Conservation (phyloP, 2,113 vertebrate genomes). For the western clawed frog (Xenopus tropicalis) region UCB_Xtro_10.0 CM004446.2:15991501-15992000, state of each 20-base stretch:
- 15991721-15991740: slow-evolving; percentile 67
- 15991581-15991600: slow-evolving; percentile 70
- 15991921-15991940: too few species aligned
- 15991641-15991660: slow-evolving; percentile 22
- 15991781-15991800: slow-evolving; percentile 69
- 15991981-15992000: too few species aligned
- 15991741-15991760: slow-evolving; percentile 81
- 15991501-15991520: too few species aligned
- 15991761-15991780: slow-evolving; percentile 70
- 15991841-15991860: slow-evolving; percentile 85
- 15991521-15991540: slow-evolving; percentile 66
- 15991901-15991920: too few species aligned
- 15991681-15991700: too few species aligned
- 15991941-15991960: too few species aligned
- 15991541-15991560: slow-evolving; percentile 87
- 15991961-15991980: too few species aligned
- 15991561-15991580: slow-evolving; percentile 84
- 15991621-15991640: slow-evolving; percentile 74
- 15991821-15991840: slow-evolving; percentile 85
- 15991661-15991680: too few species aligned
- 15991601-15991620: slow-evolving; percentile 90
- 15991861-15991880: slow-evolving; percentile 76
- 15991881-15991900: slow-evolving; percentile 65
- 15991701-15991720: background rate
- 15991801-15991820: slow-evolving; percentile 72